Evolutionary conservation across 2,797 vertebrate genomes (phyloP).

Genomic region (Sylvilagus floridanus): DNA sequence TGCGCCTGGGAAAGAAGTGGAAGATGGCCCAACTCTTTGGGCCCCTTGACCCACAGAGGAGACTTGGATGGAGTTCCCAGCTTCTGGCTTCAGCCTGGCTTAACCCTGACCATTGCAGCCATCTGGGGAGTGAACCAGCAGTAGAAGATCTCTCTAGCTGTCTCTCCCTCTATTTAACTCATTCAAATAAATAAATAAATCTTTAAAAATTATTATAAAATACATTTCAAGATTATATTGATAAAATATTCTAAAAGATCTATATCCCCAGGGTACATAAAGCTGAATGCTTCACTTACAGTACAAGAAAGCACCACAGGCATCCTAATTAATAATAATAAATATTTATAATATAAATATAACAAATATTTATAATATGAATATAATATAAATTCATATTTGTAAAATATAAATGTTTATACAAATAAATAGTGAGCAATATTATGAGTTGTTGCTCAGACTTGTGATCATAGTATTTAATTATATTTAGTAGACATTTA

Average conservation of each 20-base stretch:
- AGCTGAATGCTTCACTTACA: not conserved
- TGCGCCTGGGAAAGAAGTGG: no score
- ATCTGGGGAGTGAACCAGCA: no score
- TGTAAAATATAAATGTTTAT: not conserved
- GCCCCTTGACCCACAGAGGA: no score
- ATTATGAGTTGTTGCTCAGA: slow-evolving; percentile 3
- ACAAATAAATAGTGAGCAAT: not conserved
- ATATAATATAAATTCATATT: not conserved
- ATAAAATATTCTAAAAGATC: not conserved
- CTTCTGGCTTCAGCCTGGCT: no score
- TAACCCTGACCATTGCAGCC: no score
- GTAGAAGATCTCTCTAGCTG: no score
- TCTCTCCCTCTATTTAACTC: no score
- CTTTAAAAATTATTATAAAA: slow-evolving; percentile 7
- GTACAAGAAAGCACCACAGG: not conserved
- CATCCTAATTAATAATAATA: not conserved
- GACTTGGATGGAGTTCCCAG: no score
- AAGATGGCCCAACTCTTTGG: no score
- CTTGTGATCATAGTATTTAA: slow-evolving; percentile 16
- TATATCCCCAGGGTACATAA: not conserved
- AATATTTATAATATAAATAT: not conserved
- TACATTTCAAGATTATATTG: slow-evolving; percentile 40
- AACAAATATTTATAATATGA: not conserved
- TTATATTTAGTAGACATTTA: not conserved
- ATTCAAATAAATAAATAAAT: no score